phyloP scores from a whole-genome alignment of 2,113 vertebrate genomes.

The Ptychochromis oligacanthus region DNA sequence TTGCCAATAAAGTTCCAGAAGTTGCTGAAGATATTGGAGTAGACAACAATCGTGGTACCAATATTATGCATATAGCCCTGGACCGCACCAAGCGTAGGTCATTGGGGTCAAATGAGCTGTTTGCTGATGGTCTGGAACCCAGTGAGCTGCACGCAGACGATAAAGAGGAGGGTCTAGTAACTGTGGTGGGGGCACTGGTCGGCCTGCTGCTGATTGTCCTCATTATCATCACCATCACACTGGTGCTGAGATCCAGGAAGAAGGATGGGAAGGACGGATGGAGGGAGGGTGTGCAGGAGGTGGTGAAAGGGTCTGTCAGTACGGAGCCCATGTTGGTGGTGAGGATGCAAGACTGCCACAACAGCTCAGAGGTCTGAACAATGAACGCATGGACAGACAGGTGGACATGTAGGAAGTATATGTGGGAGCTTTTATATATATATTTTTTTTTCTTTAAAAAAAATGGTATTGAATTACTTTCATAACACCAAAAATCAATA shows the following conservation, averaged over 20 bases:
- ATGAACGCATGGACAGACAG: conserved; percentile 2
- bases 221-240: conserved; percentile 65
- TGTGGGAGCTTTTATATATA: conserved; percentile 64
- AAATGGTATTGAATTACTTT: conserved; percentile 53
- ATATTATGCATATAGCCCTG: conserved; percentile 91
- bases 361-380: conserved; percentile 93
- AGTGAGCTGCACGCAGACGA: conserved; percentile 68
- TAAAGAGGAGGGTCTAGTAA: conserved; percentile 71
- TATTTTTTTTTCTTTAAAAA: conserved; percentile 43
- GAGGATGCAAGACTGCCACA: conserved; percentile 76
- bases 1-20: conserved; percentile 52
- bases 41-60: conserved; percentile 88
- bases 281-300: conserved; percentile 70
- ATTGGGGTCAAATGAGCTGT: conserved; percentile 59
- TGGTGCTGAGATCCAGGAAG: conserved; percentile 74
- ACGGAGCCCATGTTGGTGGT: conserved; percentile 84
- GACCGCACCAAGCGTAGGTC: conserved; percentile 77
- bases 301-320: conserved; percentile 75
- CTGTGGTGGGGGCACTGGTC: conserved; percentile 75
- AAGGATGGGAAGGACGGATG: conserved; percentile 72
- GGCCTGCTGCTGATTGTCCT: conserved; percentile 83
- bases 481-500: conserved; percentile 57
- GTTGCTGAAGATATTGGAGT: conserved; percentile 82
- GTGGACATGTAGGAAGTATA: conserved; percentile 41
- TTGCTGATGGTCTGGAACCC: conserved; percentile 69